Conservation (phyloP, 2,797 vertebrate species). For the Borostomias antarcticus region DNA sequence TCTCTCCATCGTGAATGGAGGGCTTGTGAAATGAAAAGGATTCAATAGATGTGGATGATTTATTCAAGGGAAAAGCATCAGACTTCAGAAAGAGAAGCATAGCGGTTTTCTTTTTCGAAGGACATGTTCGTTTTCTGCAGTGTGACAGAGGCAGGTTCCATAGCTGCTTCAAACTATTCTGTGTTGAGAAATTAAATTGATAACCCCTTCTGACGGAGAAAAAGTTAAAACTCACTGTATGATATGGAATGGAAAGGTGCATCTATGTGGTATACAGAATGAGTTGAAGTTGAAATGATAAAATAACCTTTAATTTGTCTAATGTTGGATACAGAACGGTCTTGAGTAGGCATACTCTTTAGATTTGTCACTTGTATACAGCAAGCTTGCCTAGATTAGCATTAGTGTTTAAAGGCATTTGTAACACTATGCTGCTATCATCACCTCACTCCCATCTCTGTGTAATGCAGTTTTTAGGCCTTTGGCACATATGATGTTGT, state of each 20-base stretch:
- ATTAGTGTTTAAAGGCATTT: too few relatives aligned
- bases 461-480: too few relatives aligned
- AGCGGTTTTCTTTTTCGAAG: conserved; percentile 74
- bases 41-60: conserved; percentile 82
- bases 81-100: conserved; percentile 74
- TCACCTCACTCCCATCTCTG: too few relatives aligned
- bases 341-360: too few relatives aligned
- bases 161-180: conserved; percentile 68
- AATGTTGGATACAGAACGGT: too few relatives aligned
- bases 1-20: conserved; percentile 75
- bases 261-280: background rate
- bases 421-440: too few relatives aligned
- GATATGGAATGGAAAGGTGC: background rate
- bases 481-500: too few relatives aligned
- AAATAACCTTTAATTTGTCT: too few relatives aligned
- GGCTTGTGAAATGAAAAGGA: conserved; percentile 74
- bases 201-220: background rate
- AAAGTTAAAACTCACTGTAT: background rate
- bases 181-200: conserved; percentile 18
- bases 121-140: conserved; percentile 68
- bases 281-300: too few relatives aligned
- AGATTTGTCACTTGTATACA: too few relatives aligned
- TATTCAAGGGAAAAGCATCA: conserved; percentile 77
- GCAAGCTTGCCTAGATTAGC: too few relatives aligned
- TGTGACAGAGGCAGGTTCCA: conserved; percentile 66